These are phyloP conservation scores for Molorchus minor DNA, from an alignment of 2,888 invertebrate genomes.

Conservation along the genomic window DNA sequence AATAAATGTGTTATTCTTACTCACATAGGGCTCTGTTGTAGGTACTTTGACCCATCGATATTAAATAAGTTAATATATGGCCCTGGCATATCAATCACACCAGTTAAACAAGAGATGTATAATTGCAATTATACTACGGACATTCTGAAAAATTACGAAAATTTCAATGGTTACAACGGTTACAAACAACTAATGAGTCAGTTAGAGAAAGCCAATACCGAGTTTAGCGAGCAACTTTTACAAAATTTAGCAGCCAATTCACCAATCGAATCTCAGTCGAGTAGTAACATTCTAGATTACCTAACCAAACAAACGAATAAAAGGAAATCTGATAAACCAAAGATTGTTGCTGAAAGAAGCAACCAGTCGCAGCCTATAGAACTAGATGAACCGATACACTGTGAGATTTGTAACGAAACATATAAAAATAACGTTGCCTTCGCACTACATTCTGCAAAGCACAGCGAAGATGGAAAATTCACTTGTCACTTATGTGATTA, in stretches of 20 bases:
- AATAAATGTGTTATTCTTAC: conserved; percentile 2
- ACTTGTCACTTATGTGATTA: conserved; percentile 26
- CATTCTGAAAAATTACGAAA: conserved; percentile 17
- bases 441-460: conserved; percentile 23
- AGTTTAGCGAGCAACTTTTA: neutral
- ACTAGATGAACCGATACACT: conserved; percentile 62
- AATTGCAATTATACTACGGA: conserved; percentile 18
- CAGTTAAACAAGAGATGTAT: conserved; percentile 37
- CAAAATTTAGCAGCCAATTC: neutral
- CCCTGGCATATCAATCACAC: conserved; percentile 46
- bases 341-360: conserved; percentile 19
- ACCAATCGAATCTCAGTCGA: neutral
- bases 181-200: conserved; percentile 12
- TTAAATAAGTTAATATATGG: conserved; percentile 48
- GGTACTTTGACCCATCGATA: conserved; percentile 45
- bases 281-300: conserved; percentile 40
- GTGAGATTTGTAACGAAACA: conserved; percentile 65
- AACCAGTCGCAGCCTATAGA: conserved; percentile 40
- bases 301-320: conserved; percentile 32
- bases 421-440: conserved; percentile 49
- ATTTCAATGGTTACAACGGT: conserved; percentile 31
- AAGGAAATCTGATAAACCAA: conserved; percentile 29
- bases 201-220: neutral
- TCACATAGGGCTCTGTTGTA: conserved; percentile 42
- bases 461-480: conserved; percentile 20